Base-by-base conservation (phyloP, 2,113 vertebrate species). In the Lonchura striata region DNA sequence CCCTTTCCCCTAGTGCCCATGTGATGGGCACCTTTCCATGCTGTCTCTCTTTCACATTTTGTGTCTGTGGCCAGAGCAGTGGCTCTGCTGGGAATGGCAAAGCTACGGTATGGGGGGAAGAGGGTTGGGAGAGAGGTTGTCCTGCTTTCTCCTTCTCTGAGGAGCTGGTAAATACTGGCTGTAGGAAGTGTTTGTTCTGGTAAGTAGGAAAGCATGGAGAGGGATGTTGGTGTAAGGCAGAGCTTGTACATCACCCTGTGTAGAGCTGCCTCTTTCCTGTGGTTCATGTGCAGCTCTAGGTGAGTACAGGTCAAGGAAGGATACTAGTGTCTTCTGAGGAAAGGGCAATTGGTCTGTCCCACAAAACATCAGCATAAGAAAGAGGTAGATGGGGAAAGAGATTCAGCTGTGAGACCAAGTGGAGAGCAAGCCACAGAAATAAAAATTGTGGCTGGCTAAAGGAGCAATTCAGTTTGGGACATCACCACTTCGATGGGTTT, bases 21-120 rank as follows among this genome's bases (percentile, higher is more conserved):
- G 49, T 1, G 0, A 10, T 15, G 54, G 31, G 23, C 35, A 47
- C 13, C 5, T 59, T 41, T 42, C 52, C 69, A 20, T 0, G 0
- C 35, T 72, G 42, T 21, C 42, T 75, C 30, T 64, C 31, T 60
- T 57, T 59, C 1, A 2, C 4, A 2, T 37, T 72, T 24, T 46
- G 10, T 59, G 61, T 52, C 33, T 30, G 63, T 47, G 37, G 61
- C 15, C 49, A 17, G 41, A 60, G 31, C 28, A 76, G 24, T 54
- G 39, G 27, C 42, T 54, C 59, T 82, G 50, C 8, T 69, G 85
- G 33, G 50, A 35, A 25, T 57, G 41, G 56, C 19, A 72, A 4
- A 70, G 21, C 33, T 76, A 57, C 46, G 65, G 7, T 28, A 4
- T 23, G 18, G 15, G 23, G 54, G 28, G 6, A 37, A 49, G 50